Evolutionary conservation across 2,888 invertebrate species (phyloP), one percentile per base, ranked within the genome.

Genomic region (Eupeodes latifasciatus): DNA sequence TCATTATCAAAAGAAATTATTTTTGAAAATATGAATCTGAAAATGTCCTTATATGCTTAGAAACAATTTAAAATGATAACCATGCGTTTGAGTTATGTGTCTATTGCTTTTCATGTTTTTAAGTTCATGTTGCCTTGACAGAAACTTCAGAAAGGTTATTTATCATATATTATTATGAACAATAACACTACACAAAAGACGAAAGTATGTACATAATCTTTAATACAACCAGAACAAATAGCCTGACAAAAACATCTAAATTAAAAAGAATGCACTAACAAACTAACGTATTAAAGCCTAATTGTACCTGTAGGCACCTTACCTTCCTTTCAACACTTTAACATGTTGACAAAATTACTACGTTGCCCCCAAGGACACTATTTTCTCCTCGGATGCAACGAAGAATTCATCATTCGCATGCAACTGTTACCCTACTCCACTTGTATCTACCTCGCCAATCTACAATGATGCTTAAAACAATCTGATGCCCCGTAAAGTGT

Each of bases 231-330:
- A 55, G 19, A 64, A 64, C 64, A 64, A 6, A 64, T 19, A 64
- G 19, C 19, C 19, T 64, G 64, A 47, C 64, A 64, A 77, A 66
- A 77, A 77, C 67, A 80, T 66, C 66, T 66, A 49, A 74, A 66
- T 74, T 74, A 74, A 81, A 81, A 74, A 66, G 66, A 66, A 66
- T 81, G 66, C 59, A 78, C 44, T 59, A 78, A 81, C 67, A 81
- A 72, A 67, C 27, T 71, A 72, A 77, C 72, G 78, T 83, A 74
- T 78, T 78, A 74, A 77, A 66, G 67, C 51, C 74, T 83, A 78
- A 83, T 83, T 83, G 83, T 78, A 83, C 83, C 83, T 83, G 72
- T 74, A 78, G 83, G 83, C 78, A 78, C 83, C 78, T 83, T 83
- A 78, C 83, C 83, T 83, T 83, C 83, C 74, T 83, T 78, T 67